phyloP scores from a whole-genome alignment of 2,888 invertebrate genomes.

The Lacanobia wlatinum region DNA sequence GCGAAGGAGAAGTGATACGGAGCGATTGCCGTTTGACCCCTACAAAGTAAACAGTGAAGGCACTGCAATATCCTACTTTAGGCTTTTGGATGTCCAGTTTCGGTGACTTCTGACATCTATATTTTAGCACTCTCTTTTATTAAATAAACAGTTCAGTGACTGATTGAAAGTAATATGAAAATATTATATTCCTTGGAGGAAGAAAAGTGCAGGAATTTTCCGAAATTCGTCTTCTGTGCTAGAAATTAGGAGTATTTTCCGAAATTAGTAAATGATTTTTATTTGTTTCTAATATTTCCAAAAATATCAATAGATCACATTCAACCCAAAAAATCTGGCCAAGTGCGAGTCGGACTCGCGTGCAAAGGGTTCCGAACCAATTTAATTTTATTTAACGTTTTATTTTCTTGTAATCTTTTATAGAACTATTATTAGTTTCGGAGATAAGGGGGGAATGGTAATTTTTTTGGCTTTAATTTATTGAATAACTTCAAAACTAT shows the following conservation, averaged over 20 bases:
- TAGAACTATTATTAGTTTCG: too few species aligned
- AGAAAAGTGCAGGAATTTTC: background rate
- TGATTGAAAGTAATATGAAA: background rate
- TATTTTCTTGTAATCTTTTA: too few species aligned
- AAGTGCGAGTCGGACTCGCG: too few species aligned
- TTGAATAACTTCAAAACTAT: too few species aligned
- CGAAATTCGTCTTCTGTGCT: background rate
- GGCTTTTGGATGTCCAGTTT: background rate
- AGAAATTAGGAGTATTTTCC: too few species aligned
- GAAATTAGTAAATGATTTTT: too few species aligned
- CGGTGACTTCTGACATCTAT: background rate
- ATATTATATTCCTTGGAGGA: background rate
- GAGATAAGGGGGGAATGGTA: too few species aligned
- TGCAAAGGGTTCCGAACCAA: too few species aligned
- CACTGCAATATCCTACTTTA: slow-evolving; percentile 34
- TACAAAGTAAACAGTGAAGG: background rate
- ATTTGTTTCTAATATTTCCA: background rate
- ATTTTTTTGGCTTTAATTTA: too few species aligned
- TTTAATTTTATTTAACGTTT: too few species aligned
- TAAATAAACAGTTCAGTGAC: background rate
- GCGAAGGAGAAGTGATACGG: background rate
- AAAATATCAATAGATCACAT: background rate
- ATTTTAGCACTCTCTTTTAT: background rate
- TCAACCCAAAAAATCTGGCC: background rate
- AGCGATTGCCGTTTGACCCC: slow-evolving; percentile 13